These are phyloP conservation scores for Disparrhopalites patrizii DNA, from an alignment of 2,888 invertebrate genomes.

Conservation along the genomic window DNA sequence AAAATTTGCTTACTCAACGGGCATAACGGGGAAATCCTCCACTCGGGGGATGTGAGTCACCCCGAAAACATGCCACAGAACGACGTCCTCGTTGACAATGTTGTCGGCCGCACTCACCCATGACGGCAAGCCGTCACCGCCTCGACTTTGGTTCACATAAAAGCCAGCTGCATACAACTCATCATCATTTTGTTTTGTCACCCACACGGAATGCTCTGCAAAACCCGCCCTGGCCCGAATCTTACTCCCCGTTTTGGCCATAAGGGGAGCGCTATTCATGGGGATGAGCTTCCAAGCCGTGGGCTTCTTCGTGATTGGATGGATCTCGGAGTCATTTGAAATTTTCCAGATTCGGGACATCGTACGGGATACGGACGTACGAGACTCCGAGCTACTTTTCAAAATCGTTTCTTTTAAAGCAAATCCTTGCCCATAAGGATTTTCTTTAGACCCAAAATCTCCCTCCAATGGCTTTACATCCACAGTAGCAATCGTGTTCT, in stretches of 20 bases:
- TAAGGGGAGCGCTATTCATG: slow-evolving; percentile 9
- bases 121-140: slow-evolving; percentile 35
- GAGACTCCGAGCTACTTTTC: slow-evolving; percentile 22
- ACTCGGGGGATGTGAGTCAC: slow-evolving; percentile 42
- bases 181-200: slow-evolving; percentile 37
- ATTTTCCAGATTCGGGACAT: slow-evolving; percentile 40
- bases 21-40: slow-evolving; percentile 45
- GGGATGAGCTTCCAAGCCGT: slow-evolving; percentile 44
- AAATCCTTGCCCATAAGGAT: slow-evolving; percentile 44
- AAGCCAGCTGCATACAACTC: slow-evolving; percentile 37
- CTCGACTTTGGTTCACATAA: slow-evolving; percentile 40
- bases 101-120: slow-evolving; percentile 17
- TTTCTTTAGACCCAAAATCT: slow-evolving; percentile 25
- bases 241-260: slow-evolving; percentile 38
- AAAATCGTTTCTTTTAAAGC: slow-evolving; percentile 29
- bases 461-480: slow-evolving; percentile 36
- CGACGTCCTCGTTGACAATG: slow-evolving; percentile 39
- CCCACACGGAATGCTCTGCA: slow-evolving; percentile 43
- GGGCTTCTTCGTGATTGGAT: slow-evolving; percentile 38
- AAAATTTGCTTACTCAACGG: slow-evolving; percentile 30
- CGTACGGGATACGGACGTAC: slow-evolving; percentile 31
- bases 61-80: slow-evolving; percentile 45
- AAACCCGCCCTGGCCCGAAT: slow-evolving; percentile 42
- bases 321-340: slow-evolving; percentile 33
- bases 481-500: slow-evolving; percentile 34